Evolutionary conservation across 2,113 vertebrate genomes (phyloP).

Genomic region (Pogona vitticeps): DNA sequence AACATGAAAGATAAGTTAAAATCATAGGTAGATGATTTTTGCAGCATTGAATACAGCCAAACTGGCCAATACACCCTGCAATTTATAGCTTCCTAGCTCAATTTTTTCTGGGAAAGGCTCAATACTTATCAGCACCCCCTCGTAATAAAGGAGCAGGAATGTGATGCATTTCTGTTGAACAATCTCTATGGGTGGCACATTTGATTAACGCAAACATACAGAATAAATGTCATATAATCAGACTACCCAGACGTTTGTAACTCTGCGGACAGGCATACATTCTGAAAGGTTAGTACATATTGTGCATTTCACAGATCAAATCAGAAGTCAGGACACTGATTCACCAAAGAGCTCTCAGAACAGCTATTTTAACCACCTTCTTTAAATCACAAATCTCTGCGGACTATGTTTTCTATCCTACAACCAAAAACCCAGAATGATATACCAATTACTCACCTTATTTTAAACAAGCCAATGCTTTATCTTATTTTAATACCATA

Average conservation of each 20-base stretch:
- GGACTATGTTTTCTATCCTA: not conserved
- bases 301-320: not conserved
- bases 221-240: not conserved
- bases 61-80: too few relatives aligned
- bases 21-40: too few relatives aligned
- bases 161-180: not conserved
- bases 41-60: too few relatives aligned
- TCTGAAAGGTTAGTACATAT: not conserved
- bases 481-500: not conserved
- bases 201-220: not conserved
- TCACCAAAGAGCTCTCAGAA: not conserved
- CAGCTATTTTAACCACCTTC: not conserved
- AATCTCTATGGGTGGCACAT: too few relatives aligned
- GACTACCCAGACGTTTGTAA: not conserved
- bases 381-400: not conserved
- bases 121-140: too few relatives aligned
- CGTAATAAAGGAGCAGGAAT: not conserved
- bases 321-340: not conserved
- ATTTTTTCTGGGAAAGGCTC: too few relatives aligned
- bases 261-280: not conserved
- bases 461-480: not conserved
- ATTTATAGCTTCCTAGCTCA: too few relatives aligned
- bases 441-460: not conserved
- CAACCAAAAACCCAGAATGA: not conserved
- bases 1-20: too few relatives aligned